These are phyloP conservation scores for Oxyura jamaicensis DNA, from an alignment of 2,113 vertebrate species.

Conservation along the genomic window DNA sequence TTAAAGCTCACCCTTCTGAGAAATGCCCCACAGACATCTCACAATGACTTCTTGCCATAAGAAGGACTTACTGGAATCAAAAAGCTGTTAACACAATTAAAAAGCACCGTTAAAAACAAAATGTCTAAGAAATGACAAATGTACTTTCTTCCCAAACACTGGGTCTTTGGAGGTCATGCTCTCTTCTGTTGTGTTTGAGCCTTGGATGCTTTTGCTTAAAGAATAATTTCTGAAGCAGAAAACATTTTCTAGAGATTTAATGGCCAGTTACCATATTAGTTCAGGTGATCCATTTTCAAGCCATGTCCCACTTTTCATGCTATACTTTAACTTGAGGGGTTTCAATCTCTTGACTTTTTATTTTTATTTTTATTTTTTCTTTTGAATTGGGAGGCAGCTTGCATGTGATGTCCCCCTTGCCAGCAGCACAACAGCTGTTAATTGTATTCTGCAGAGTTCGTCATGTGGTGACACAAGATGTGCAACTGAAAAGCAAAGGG, in stretches of 20 bases:
- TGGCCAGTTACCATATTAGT: neutral
- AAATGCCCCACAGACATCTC: neutral
- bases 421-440: slow-evolving; percentile 32
- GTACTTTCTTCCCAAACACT: neutral
- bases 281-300: neutral
- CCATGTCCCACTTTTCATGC: neutral
- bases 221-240: neutral
- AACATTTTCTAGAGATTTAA: neutral
- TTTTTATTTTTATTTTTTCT: neutral
- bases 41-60: neutral
- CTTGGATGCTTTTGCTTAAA: neutral
- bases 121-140: neutral
- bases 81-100: neutral
- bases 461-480: neutral
- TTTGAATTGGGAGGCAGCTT: neutral
- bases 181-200: neutral
- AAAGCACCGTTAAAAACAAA: neutral
- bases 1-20: neutral
- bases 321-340: neutral
- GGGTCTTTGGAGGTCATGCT: neutral
- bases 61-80: neutral
- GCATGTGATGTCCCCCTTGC: neutral
- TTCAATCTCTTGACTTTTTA: neutral
- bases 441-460: neutral
- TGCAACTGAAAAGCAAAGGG: slow-evolving; percentile 23